phyloP scores from a whole-genome alignment of 2,797 vertebrate species.

The Telmatherina bonti region DNA sequence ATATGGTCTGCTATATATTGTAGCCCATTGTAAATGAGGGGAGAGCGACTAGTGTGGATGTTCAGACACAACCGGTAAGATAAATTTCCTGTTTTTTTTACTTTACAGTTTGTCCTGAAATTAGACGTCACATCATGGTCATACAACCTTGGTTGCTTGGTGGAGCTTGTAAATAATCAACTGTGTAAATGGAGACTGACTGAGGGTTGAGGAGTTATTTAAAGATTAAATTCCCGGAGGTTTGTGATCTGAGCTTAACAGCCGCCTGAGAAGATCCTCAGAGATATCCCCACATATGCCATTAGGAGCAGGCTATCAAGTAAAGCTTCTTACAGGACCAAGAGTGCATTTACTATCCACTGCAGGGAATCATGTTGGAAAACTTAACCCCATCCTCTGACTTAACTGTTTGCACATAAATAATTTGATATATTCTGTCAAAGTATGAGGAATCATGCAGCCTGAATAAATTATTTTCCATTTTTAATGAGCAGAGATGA shows the following conservation, averaged over 20 bases:
- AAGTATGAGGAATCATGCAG: not conserved
- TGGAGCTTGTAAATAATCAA: slow-evolving; percentile 18
- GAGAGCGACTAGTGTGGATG: too few relatives aligned
- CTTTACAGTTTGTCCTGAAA: not conserved
- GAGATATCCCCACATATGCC: slow-evolving; percentile 46
- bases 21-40: too few relatives aligned
- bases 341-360: slow-evolving; percentile 12
- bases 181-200: not conserved
- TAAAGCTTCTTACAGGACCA: slow-evolving; percentile 56
- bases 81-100: not conserved
- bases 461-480: not conserved
- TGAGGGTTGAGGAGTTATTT: slow-evolving; percentile 26
- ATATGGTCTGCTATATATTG: too few relatives aligned
- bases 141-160: slow-evolving; percentile 6
- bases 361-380: not conserved
- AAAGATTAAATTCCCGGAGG: slow-evolving; percentile 50
- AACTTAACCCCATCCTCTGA: slow-evolving; percentile 3
- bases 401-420: not conserved
- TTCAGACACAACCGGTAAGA: too few relatives aligned
- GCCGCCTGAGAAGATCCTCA: slow-evolving; percentile 33
- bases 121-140: slow-evolving; percentile 29
- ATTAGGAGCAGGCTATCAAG: slow-evolving; percentile 40
- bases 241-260: slow-evolving; percentile 44
- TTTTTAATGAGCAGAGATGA: not conserved
- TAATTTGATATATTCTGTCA: not conserved